Percentiles rank a stretch among this genome's conserved stretches.
Evolutionary conservation across 2,797 vertebrate species (phyloP).

Genomic region (Rhinogobio ventralis): DNA sequence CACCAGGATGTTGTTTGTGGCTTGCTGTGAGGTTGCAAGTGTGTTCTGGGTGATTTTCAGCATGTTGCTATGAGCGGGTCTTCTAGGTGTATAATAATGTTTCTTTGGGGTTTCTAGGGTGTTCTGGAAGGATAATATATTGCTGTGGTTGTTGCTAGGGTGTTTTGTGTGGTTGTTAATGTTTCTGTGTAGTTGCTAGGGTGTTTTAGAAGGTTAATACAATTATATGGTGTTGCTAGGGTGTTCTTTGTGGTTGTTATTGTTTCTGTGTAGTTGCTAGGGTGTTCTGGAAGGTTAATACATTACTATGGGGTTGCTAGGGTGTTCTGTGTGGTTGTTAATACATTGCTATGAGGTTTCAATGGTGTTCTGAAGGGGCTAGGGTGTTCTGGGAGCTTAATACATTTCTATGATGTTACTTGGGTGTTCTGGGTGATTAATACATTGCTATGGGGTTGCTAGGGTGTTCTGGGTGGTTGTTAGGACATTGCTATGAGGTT

Average conservation of each 20-base stretch:
- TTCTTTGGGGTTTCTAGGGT: background rate
- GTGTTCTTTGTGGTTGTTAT: background rate
- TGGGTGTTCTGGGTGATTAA: background rate
- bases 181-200: no score
- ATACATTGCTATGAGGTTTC: background rate
- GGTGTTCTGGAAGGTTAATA: background rate
- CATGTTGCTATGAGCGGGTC: background rate
- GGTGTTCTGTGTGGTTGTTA: no score
- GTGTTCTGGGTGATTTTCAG: background rate
- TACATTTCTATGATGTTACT: background rate
- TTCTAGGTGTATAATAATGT: background rate
- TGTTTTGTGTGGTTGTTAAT: background rate
- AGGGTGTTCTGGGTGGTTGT: background rate
- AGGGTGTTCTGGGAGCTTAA: background rate
- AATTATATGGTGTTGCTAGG: background rate
- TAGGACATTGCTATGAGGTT: background rate
- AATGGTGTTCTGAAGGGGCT: no score
- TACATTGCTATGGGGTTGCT: background rate
- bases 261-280: background rate
- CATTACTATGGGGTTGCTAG: no score
- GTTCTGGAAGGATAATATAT: background rate
- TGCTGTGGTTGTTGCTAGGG: background rate
- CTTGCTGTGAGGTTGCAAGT: background rate
- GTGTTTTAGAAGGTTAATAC: no score
- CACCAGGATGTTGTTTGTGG: background rate